Evolutionary conservation across 1,140 invertebrate species (phyloP), one percentile per base, ranked within the genome.

Genomic region (Triops longicaudatus): DNA sequence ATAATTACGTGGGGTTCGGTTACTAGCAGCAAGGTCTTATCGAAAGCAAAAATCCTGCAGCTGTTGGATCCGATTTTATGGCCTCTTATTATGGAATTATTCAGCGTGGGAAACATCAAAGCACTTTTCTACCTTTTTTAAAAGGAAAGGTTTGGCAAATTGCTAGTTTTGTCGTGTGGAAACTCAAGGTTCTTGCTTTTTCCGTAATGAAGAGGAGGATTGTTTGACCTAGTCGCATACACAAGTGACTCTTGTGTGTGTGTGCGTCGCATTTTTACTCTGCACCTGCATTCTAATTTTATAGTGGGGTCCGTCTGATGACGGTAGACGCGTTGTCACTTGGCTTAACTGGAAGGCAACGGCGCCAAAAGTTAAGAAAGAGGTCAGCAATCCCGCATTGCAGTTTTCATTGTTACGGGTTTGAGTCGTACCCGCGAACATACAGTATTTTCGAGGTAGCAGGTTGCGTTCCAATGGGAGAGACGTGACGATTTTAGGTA

Each of bases 161-260:
- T 10, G 50, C 50, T n/a, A 1, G 14, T 4, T 22, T 22, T 63
- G 22, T 63, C 50, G 22, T 22, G 50, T 63, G 14, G 50, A 63
- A 37, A n/a, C 50, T 63, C 50, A 63, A 63, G 50, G 50, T n/a
- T 22, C 22, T 63, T 63, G 50, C 6, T 22, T 63, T 63, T 63
- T 14, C 5, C 5, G 5, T 63, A 63, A 22, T 63, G 31, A 37
- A 63, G 17, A 63, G 50, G 50, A 63, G 22, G 50, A 22, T 22
- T 14, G 50, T 63, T 9, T 63, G 50, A 63, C 50, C 50, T 63
- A 63, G 50, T 63, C 50, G 50, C 50, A 63, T 63, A 63, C 50
- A n/a, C 0, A 22, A 63, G 22, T 63, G 50, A 63, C 50, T 17
- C 50, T 37, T 37, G 14, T 63, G 14, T 63, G 14, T 63, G 7